A percentile compares a stretch with the other conserved stretches of the same genome.
Conservation (phyloP, 2,888 invertebrate species). For the Idaea dimidiata region DNA sequence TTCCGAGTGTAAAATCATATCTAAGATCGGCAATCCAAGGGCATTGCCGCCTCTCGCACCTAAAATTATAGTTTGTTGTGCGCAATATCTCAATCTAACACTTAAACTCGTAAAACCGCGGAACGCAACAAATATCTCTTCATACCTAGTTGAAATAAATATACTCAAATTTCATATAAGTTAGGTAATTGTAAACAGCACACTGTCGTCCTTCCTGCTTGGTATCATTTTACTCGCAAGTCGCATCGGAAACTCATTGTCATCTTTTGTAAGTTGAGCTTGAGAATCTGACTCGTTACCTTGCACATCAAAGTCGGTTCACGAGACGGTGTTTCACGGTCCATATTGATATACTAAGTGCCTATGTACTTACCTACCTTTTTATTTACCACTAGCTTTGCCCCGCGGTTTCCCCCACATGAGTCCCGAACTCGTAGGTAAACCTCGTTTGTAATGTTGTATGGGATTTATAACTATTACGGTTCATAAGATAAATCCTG, state of each 20-base stretch:
- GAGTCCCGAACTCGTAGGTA: too few species aligned
- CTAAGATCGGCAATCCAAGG: too few species aligned
- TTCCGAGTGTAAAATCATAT: too few species aligned
- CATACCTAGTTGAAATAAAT: neutral
- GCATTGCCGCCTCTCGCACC: too few species aligned
- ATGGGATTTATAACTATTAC: neutral
- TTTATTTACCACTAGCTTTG: too few species aligned
- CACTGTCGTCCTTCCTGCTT: neutral
- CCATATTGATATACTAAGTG: neutral
- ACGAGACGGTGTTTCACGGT: neutral
- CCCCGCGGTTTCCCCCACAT: too few species aligned
- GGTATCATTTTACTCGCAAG: conserved; percentile 1
- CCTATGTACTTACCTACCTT: too few species aligned
- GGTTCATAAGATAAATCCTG: neutral
- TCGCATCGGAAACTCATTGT: conserved; percentile 2
- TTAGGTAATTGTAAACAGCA: neutral
- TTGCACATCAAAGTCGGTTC: neutral
- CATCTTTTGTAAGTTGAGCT: neutral
- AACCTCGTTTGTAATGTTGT: too few species aligned
- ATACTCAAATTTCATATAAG: neutral
- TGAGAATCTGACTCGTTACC: neutral
- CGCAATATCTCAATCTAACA: too few species aligned
- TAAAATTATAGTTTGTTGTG: too few species aligned
- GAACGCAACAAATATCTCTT: too few species aligned
- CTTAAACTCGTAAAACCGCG: too few species aligned